Evolutionary conservation across 2,797 vertebrate genomes (phyloP), one percentile per base, ranked within the genome.

Genomic region (Diplodus sargus): DNA sequence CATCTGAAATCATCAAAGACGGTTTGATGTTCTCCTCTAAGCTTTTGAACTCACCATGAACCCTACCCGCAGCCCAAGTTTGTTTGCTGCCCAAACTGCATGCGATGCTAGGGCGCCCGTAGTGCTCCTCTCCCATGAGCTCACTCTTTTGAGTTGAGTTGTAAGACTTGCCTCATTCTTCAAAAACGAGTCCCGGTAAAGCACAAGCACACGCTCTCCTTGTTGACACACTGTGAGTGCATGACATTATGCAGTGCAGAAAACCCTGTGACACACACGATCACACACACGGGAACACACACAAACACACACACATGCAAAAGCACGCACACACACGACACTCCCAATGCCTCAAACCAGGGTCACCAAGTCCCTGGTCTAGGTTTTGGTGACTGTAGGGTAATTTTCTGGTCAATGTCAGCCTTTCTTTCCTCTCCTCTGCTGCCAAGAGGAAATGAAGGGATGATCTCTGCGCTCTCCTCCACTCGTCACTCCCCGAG

Each of bases 381-480:
- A 66, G 69, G 62, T 75, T 79, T 76, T 28, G 45, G 84, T 82
- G 76, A 49, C 81, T 87, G 68, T 77, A 66, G 76, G 85, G 58
- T 90, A 72, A 82, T 85, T 85, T 89, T 91, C 82, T 80, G 74
- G 85, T 87, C 74, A 90, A 62, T 87, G 81, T 76, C 70, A 90
- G 82, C 71, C 78, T 74, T 87, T 83, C 81, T 85, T 89, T 86
- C 78, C 79, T 74, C 57, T 83, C 61, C 67, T 80, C 53, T 43
- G 15, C 83, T 89, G 87, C 91, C 86, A 83, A 91, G 87, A 92
- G 90, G 90, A 93, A 92, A 94, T 93, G 72, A 92, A 90, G 86
- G 90, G 88, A 93, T 93, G 92, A 93, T 91, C 90, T 88, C 89
- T 75, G 43, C 49, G 45, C 85, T 89, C 87, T 82, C 82, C 78